phyloP scores from a whole-genome alignment of 2,113 vertebrate genomes.

The Odontesthes bonariensis region DNA sequence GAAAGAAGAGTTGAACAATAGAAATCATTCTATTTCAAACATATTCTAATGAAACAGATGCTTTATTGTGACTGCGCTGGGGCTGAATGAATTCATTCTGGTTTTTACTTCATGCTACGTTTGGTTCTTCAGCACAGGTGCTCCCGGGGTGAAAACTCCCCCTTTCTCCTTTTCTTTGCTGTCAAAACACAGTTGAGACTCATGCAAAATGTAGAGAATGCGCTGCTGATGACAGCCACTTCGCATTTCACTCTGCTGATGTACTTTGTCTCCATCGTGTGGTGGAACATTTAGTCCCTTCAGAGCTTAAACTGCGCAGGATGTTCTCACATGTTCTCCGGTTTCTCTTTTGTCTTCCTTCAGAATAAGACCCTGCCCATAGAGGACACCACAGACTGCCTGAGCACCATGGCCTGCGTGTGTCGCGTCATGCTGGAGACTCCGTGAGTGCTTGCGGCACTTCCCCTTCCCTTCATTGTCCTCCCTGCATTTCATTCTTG shows the following conservation, averaged over 20 bases:
- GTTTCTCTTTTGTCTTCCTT: not conserved
- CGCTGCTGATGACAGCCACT: not conserved
- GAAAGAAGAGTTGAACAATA: too few species aligned
- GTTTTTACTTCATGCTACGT: not conserved
- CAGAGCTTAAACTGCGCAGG: not conserved
- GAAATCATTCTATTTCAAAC: too few species aligned
- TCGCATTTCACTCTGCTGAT: not conserved
- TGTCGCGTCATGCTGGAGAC: constrained; percentile 96
- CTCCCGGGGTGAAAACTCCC: not conserved
- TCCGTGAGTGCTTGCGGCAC: constrained; percentile 84
- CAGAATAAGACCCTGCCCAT: constrained; percentile 96
- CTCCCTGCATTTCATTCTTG: not conserved
- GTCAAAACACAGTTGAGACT: constrained; percentile 29
- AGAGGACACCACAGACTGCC: constrained; percentile 94
- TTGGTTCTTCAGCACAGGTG: not conserved
- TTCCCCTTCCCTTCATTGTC: not conserved
- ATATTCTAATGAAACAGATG: too few species aligned
- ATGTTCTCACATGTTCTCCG: not conserved
- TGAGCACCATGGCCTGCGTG: constrained; percentile 96
- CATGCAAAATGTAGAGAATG: constrained; percentile 38
- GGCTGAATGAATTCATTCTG: too few species aligned
- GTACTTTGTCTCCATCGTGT: constrained; percentile 63
- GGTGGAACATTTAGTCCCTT: constrained; percentile 22
- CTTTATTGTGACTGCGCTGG: too few species aligned
- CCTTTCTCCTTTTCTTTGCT: not conserved